Percentiles rank a stretch among this genome's conserved stretches.
phyloP scores from a whole-genome alignment of 37 sponge, comb jelly and placozoan species.

The Axinella damicornis region DNA sequence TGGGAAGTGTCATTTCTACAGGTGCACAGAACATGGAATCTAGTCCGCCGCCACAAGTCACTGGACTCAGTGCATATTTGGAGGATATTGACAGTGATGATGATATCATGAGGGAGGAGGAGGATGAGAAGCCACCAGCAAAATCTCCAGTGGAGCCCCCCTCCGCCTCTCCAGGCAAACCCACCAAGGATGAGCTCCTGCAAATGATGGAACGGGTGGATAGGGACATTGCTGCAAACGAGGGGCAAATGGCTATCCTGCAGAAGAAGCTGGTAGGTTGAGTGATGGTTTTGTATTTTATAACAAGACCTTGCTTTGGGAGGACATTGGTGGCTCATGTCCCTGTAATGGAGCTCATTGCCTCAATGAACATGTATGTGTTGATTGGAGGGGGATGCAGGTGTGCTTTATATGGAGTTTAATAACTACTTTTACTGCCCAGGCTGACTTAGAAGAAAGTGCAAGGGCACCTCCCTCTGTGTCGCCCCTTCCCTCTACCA shows the following conservation, averaged over 20 bases:
- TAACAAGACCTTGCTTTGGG: too few relatives aligned
- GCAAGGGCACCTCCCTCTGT: slow-evolving; percentile 4
- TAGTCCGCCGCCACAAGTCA: slow-evolving; percentile 25
- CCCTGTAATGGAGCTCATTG: too few relatives aligned
- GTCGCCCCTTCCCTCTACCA: slow-evolving; percentile 21
- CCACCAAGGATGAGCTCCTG: slow-evolving; percentile 81
- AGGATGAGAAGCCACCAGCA: background rate
- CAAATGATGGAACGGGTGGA: slow-evolving; percentile 81
- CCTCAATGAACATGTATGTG: too few relatives aligned
- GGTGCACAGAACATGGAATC: background rate
- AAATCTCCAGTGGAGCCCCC: background rate
- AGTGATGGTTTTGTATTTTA: too few relatives aligned
- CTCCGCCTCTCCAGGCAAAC: background rate
- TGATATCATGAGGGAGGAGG: slow-evolving; percentile 34
- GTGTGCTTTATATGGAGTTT: background rate
- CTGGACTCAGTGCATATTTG: slow-evolving; percentile 66
- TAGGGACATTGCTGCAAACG: slow-evolving; percentile 56
- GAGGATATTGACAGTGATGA: slow-evolving; percentile 90
- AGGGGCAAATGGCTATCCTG: slow-evolving; percentile 50
- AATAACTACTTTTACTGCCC: background rate
- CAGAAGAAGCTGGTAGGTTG: slow-evolving; percentile 70
- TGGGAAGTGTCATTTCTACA: background rate
- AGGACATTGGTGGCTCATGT: too few relatives aligned
- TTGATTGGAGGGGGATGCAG: too few relatives aligned
- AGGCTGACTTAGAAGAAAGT: slow-evolving; percentile 49